A percentile compares a stretch with the other conserved stretches of the same genome.
phyloP scores from a whole-genome alignment of 2,797 vertebrate genomes.

The Poeciliopsis paucimaculata region DNA sequence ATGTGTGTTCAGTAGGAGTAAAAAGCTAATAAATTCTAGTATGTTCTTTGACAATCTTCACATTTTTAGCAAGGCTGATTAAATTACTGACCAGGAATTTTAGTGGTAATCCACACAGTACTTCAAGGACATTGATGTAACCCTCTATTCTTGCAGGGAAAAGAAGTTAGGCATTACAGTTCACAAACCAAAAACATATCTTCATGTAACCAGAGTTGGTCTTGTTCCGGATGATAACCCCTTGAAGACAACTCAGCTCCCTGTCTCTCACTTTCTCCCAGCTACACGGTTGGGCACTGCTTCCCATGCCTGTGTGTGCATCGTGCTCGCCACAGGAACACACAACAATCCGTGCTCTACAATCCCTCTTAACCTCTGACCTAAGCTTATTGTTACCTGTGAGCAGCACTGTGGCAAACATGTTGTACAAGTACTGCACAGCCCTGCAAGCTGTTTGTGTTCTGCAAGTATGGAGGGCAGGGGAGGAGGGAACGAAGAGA shows the following conservation, averaged over 20 bases:
- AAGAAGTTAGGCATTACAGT: slow-evolving; percentile 1
- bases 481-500: slow-evolving; percentile 78
- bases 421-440: slow-evolving; percentile 72
- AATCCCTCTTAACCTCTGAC: slow-evolving; percentile 84
- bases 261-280: slow-evolving; percentile 54
- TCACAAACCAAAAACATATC: slow-evolving; percentile 11
- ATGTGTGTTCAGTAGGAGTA: neutral
- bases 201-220: slow-evolving; percentile 37
- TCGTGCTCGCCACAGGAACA: slow-evolving; percentile 72
- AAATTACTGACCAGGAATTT: slow-evolving; percentile 3
- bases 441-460: slow-evolving; percentile 83
- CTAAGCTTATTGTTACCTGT: slow-evolving; percentile 82
- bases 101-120: neutral
- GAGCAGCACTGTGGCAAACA: slow-evolving; percentile 76
- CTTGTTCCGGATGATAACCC: slow-evolving; percentile 51
- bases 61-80: slow-evolving; percentile 6
- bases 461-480: slow-evolving; percentile 75
- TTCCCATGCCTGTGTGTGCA: slow-evolving; percentile 53
- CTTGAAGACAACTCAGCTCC: slow-evolving; percentile 43
- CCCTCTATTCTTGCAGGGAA: slow-evolving; percentile 5
- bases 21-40: neutral
- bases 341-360: slow-evolving; percentile 71
- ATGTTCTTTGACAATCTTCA: neutral
- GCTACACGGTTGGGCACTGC: slow-evolving; percentile 63
- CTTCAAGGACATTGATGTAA: slow-evolving; percentile 4